Base-by-base conservation (phyloP, 2,797 vertebrate species). In the Nothura maculosa region DNA sequence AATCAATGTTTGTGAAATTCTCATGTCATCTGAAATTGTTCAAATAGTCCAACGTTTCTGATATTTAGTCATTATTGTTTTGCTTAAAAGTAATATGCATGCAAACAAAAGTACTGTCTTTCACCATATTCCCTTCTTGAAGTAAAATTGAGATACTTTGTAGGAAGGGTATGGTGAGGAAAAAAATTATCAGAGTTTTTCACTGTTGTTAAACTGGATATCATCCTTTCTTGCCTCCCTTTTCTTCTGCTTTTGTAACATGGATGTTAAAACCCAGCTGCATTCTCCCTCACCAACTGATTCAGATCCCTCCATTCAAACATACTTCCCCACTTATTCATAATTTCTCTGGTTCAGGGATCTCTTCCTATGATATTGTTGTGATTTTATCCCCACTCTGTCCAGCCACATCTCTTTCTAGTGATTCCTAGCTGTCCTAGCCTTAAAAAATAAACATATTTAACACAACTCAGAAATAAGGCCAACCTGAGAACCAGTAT, bases 1-100 rank as follows among this genome's bases (percentile, higher is more conserved):
- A 81, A 91, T 69, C 25, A 80, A 74, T 50, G 54, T 78, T 81
- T 87, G 21, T 77, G 34, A 82, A 72, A 80, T 73, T 75, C 38
- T 89, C 77, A 66, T 47, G 73, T 89, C 12, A n/a, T 25, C 20
- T 43, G 19, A 78, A 83, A 73, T 57, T 0, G 5, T 78, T 90
- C 61, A 76, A 61, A 67, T 25, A 79, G 8, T 4, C 28, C 19
- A 78, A 60, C 1, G 34, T 40, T 69, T 14, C 17, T 81, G 40
- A 66, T 87, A 81, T 60, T 3, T 32, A 85, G 12, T 38, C 54
- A 28, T 78, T 94, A 77, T 85, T 74, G 36, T 70, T 84, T 92
- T 88, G 3, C 69, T 66, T 87, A 48, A 34, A 80, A 67, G 19
- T 3, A 81, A 90, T 93, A 75, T 6, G 6, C 18, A 43, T 3